Conservation (phyloP, 2,888 invertebrate genomes). For the Creontiades dilutus region DNA sequence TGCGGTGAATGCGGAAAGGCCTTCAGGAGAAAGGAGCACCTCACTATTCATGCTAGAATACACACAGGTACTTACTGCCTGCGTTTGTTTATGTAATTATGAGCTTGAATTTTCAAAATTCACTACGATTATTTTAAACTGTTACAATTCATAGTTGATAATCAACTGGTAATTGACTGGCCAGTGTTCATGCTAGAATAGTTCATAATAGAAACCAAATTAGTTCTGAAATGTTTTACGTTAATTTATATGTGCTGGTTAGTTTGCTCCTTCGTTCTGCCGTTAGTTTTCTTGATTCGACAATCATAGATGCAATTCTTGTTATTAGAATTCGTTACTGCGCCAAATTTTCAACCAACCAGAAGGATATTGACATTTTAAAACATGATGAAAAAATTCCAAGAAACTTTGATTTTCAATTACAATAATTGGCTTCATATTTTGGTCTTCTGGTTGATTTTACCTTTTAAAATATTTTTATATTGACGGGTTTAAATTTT, state of each 20-base stretch:
- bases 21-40: conserved; percentile 78
- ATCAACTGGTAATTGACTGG: neutral
- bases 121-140: neutral
- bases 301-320: neutral
- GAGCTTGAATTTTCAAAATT: neutral
- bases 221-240: neutral
- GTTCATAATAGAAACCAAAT: neutral
- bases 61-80: conserved; percentile 77
- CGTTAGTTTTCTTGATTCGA: neutral
- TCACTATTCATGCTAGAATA: conserved; percentile 77
- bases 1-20: conserved; percentile 77
- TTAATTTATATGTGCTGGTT: conserved; percentile 4
- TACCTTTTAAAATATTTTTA: neutral
- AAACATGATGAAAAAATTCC: no score
- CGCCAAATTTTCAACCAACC: neutral
- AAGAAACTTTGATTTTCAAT: no score
- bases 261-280: conserved; percentile 17
- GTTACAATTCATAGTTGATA: neutral
- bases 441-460: conserved; percentile 25
- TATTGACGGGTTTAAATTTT: conserved; percentile 27
- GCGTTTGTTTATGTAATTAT: neutral
- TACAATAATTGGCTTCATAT: neutral
- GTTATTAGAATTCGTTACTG: neutral
- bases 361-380: neutral
- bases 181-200: neutral